phyloP scores from a whole-genome alignment of 2,113 vertebrate species.

The Lophius piscatorius region DNA sequence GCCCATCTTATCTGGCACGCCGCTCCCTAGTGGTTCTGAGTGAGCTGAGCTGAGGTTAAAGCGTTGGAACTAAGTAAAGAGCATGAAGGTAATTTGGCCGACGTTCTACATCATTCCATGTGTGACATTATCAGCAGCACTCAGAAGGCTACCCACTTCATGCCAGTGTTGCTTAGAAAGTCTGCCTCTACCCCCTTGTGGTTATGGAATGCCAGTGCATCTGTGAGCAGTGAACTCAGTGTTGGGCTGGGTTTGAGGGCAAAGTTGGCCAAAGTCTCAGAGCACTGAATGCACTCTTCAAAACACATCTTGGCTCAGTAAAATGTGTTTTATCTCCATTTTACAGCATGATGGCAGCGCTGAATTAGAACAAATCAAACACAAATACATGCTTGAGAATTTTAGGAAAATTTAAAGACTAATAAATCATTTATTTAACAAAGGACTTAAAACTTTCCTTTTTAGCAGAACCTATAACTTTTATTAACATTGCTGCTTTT shows the following conservation, averaged over 20 bases:
- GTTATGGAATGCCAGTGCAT: conserved; percentile 31
- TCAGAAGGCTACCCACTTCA: conserved; percentile 38
- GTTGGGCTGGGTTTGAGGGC: no score
- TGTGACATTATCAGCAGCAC: conserved; percentile 59
- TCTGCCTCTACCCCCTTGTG: conserved; percentile 56
- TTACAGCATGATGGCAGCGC: no score
- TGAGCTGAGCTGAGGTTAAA: conserved; percentile 59
- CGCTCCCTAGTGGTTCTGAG: conserved; percentile 61
- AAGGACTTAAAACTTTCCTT: no score
- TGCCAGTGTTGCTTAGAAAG: conserved; percentile 21
- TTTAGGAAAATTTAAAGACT: no score
- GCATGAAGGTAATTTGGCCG: conserved; percentile 68
- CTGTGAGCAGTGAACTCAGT: background rate
- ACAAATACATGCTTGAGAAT: no score
- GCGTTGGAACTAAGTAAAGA: conserved; percentile 61
- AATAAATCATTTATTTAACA: no score
- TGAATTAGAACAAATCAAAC: no score
- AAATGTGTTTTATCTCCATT: no score
- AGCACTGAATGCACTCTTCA: background rate
- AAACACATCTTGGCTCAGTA: no score
- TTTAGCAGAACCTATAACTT: no score
- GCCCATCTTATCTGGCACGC: conserved; percentile 56
- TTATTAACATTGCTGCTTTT: no score
- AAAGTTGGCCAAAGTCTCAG: background rate
- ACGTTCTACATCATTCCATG: conserved; percentile 38